Evolutionary conservation across 2,797 vertebrate species (phyloP).

Genomic region (Enteromius mattozi): DNA sequence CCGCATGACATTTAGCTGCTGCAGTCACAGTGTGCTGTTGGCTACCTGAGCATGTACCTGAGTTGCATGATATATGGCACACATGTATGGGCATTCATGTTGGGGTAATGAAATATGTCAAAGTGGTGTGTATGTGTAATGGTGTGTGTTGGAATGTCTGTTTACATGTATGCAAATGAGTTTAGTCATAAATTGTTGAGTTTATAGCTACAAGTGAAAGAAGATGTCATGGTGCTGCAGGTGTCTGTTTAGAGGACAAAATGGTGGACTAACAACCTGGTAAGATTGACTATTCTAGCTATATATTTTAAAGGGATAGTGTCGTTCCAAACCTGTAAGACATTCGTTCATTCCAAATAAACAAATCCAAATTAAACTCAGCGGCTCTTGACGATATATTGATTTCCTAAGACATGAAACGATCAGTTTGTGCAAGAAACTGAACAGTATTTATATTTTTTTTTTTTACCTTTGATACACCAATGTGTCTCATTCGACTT

Average conservation of each 20-base stretch:
- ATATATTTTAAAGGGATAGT: not conserved
- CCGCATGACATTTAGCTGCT: constrained; percentile 57
- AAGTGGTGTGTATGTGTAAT: constrained; percentile 52
- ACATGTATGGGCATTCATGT: constrained; percentile 19
- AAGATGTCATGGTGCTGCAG: constrained; percentile 14
- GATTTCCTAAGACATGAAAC: too few species aligned
- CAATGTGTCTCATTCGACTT: too few species aligned
- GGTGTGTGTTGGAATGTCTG: constrained; percentile 38
- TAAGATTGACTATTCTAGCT: not conserved
- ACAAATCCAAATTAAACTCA: too few species aligned
- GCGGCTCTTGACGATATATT: too few species aligned
- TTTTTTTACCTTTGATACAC: too few species aligned
- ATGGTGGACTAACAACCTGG: not conserved
- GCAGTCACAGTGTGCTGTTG: constrained; percentile 47
- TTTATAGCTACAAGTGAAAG: constrained; percentile 31
- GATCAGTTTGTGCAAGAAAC: too few species aligned
- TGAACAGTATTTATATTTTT: too few species aligned
- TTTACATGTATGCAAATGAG: constrained; percentile 42
- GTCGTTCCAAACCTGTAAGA: too few species aligned
- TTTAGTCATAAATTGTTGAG: constrained; percentile 9
- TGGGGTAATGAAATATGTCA: constrained; percentile 58
- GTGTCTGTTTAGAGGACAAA: not conserved
- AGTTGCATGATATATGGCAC: constrained; percentile 32
- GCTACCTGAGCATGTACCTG: constrained; percentile 30
- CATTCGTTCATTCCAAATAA: too few species aligned